phyloP scores from a whole-genome alignment of 2,888 invertebrate species.

The Pseudanteris insignis region DNA sequence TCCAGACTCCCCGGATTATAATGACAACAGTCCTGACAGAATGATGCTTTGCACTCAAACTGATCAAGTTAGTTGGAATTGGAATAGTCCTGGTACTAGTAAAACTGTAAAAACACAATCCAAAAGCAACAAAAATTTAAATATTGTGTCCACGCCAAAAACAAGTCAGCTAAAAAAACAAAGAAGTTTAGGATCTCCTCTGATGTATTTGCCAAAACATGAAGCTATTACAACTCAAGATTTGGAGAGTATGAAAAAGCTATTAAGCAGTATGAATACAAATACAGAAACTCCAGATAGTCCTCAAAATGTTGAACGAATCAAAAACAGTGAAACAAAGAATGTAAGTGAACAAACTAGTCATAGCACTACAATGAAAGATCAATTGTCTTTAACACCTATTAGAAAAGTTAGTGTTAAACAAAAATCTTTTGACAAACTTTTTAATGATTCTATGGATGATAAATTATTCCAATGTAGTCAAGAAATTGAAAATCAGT shows the following conservation, averaged over 20 bases:
- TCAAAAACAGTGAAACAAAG: no score
- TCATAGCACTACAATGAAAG: neutral
- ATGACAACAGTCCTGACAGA: slow-evolving; percentile 4
- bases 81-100: slow-evolving; percentile 10
- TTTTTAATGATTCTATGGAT: slow-evolving; percentile 23
- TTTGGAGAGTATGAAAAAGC: slow-evolving; percentile 5
- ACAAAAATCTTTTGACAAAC: slow-evolving; percentile 12
- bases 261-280: slow-evolving; percentile 6
- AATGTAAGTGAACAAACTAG: neutral
- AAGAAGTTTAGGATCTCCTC: slow-evolving; percentile 4
- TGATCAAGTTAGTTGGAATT: slow-evolving; percentile 18
- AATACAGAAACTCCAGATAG: neutral
- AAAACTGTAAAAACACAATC: neutral
- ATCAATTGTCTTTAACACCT: slow-evolving; percentile 4
- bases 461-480: slow-evolving; percentile 11
- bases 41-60: slow-evolving; percentile 10
- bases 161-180: slow-evolving; percentile 2
- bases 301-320: neutral
- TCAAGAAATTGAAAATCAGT: slow-evolving; percentile 19
- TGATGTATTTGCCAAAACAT: slow-evolving; percentile 19
- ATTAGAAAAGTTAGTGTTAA: neutral
- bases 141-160: slow-evolving; percentile 13
- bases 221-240: neutral
- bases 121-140: neutral
- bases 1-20: neutral